Percentiles rank a stretch among this genome's conserved stretches.
These are phyloP conservation scores for Astyanax mexicanus DNA, from an alignment of 2,797 vertebrate species.

Conservation along the genomic window DNA sequence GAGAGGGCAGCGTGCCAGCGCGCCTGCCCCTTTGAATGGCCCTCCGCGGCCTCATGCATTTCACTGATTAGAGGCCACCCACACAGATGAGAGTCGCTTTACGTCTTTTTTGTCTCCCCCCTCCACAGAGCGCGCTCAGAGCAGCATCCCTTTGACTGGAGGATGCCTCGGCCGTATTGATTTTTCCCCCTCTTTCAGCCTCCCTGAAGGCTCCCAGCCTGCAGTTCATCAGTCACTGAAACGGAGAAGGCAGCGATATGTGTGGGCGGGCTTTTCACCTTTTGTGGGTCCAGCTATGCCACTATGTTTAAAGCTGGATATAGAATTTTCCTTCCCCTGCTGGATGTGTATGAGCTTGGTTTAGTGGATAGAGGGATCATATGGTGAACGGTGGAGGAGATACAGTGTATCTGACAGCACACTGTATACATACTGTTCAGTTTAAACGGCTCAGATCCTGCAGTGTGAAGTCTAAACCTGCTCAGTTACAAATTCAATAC, in stretches of 20 bases:
- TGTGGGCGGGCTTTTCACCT: conserved; percentile 47
- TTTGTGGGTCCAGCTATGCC: conserved; percentile 23
- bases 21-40: conserved; percentile 60
- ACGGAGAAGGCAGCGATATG: conserved; percentile 34
- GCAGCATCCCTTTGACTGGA: conserved; percentile 49
- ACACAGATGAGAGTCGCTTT: conserved; percentile 65
- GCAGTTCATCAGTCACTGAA: conserved; percentile 50
- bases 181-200: conserved; percentile 35
- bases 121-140: conserved; percentile 46
- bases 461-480: neutral
- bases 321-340: conserved; percentile 3
- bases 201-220: conserved; percentile 47
- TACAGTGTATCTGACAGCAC: no score
- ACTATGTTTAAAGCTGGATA: conserved; percentile 6
- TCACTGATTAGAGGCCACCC: conserved; percentile 74
- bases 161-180: conserved; percentile 51
- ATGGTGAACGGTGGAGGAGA: neutral
- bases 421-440: no score
- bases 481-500: neutral
- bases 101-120: conserved; percentile 49
- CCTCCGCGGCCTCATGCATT: conserved; percentile 72
- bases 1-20: conserved; percentile 52
- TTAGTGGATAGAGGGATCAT: neutral
- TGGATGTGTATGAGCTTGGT: neutral
- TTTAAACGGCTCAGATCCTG: neutral